Evolutionary conservation across 2,113 vertebrate species (phyloP).

Genomic region (Sebastes schlegelii): DNA sequence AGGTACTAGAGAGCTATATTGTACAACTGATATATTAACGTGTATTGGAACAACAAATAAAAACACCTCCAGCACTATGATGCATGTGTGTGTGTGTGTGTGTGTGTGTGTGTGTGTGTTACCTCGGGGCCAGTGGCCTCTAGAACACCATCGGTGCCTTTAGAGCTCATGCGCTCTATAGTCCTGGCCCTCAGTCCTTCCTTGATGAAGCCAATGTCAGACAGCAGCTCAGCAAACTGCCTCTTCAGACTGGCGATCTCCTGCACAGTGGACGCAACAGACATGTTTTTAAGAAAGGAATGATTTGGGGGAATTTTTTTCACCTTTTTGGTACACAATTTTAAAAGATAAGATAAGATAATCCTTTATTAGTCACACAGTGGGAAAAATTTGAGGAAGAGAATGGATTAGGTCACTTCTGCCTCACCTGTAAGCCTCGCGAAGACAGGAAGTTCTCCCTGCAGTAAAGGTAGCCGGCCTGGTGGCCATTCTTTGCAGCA

Average conservation of each 20-base stretch:
- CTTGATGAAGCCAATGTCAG: constrained; percentile 96
- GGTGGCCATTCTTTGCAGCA: constrained; percentile 85
- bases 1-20: background rate
- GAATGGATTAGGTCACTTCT: background rate
- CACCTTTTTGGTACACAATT: no score
- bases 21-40: background rate
- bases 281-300: background rate
- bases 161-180: constrained; percentile 90
- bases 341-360: no score
- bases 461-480: constrained; percentile 89
- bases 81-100: background rate
- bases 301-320: no score
- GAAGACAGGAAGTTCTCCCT: constrained; percentile 94
- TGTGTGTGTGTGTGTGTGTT: constrained; percentile 24
- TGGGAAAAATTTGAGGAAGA: background rate
- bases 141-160: constrained; percentile 89
- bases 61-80: background rate
- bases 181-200: constrained; percentile 92
- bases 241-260: constrained; percentile 96
- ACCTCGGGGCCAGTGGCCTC: constrained; percentile 95
- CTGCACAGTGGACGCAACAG: constrained; percentile 72
- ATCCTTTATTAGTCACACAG: no score
- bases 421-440: constrained; percentile 90
- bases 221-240: constrained; percentile 96
- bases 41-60: background rate